Evolutionary conservation across 2,113 vertebrate genomes (phyloP), one percentile per base, ranked within the genome.

Genomic region (Regulus satrapa): DNA sequence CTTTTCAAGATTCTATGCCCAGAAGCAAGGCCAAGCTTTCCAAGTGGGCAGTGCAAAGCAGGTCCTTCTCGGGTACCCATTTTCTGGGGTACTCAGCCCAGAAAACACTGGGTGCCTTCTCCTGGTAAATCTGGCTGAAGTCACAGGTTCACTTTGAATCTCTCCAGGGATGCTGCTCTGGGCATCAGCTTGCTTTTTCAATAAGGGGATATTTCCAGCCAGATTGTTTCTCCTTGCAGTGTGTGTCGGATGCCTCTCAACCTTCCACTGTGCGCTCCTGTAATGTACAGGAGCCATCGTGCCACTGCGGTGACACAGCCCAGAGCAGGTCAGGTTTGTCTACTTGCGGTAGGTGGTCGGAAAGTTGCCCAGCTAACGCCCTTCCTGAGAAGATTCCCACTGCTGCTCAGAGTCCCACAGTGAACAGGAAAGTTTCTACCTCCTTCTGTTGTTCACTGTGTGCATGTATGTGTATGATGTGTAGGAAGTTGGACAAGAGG

Each of bases 201-300:
- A 16, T 19, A 69, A 48, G 14, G 49, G 23, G 32, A 64, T 62
- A 26, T 74, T 89, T 77, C 45, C 73, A 49, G 15, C 8, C 2
- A 1, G 66, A 69, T 18, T 49, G 77, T 26, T 91, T n/a, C 36
- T 72, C 79, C 54, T 56, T 38, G 31, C 29, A 58, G 29, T 14
- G 36, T 5, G 2, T 19, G 38, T 13, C 66, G 51, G 34, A 41
- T 77, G 29, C 38, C 46, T 80, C 76, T 52, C 1, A 9, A 26
- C 45, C 41, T 81, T 66, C 12, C 7, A 10, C 9, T 62, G 41
- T 15, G 24, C 13, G 1, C 40, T 83, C 34, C 38, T 2, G 2
- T 40, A 52, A 55, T 0, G 5, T 45, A 32, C 4, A 2, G 59
- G 51, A 94, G 32, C 32, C 59, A 36, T 23, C 1, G 1, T 1